A percentile compares a stretch with the other conserved stretches of the same genome.
These are phyloP conservation scores for Agrilus biguttatus DNA, from an alignment of 2,888 invertebrate species.

Conservation along the genomic window DNA sequence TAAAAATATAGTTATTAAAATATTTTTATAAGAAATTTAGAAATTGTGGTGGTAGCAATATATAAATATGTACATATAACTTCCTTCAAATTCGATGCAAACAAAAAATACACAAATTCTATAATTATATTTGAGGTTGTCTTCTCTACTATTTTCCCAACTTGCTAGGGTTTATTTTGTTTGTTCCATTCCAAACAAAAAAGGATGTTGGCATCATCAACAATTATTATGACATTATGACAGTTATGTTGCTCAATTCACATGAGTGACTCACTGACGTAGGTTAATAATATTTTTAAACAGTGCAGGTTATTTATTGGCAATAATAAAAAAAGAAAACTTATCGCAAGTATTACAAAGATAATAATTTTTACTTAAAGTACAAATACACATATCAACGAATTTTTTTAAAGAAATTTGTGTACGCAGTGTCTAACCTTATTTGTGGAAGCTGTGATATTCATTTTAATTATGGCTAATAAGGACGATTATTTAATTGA, in stretches of 20 bases:
- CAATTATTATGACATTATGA: too few species aligned
- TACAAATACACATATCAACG: slow-evolving; percentile 24
- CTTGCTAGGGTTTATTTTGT: too few species aligned
- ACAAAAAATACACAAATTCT: too few species aligned
- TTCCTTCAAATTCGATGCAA: too few species aligned
- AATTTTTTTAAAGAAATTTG: slow-evolving; percentile 12
- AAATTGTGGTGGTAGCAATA: too few species aligned
- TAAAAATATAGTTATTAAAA: too few species aligned
- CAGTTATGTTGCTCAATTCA: slow-evolving; percentile 8
- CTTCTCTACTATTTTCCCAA: too few species aligned
- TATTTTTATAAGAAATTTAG: too few species aligned
- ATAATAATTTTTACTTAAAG: slow-evolving; percentile 11
- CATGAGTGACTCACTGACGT: slow-evolving; percentile 9
- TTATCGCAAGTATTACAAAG: slow-evolving; percentile 8
- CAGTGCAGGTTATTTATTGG: slow-evolving; percentile 7
- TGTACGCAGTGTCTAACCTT: slow-evolving; percentile 3
- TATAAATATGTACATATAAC: too few species aligned
- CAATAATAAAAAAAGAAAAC: slow-evolving; percentile 5
- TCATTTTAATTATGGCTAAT: slow-evolving; percentile 27
- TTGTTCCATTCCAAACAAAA: too few species aligned
- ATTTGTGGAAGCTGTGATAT: slow-evolving; percentile 7
- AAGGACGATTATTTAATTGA: slow-evolving; percentile 55
- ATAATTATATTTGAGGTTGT: too few species aligned
- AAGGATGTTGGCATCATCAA: too few species aligned
- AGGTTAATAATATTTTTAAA: slow-evolving; percentile 8